These are phyloP conservation scores for Cryptotis parvus DNA, from an alignment of 2,113 vertebrate genomes.

Conservation along the genomic window DNA sequence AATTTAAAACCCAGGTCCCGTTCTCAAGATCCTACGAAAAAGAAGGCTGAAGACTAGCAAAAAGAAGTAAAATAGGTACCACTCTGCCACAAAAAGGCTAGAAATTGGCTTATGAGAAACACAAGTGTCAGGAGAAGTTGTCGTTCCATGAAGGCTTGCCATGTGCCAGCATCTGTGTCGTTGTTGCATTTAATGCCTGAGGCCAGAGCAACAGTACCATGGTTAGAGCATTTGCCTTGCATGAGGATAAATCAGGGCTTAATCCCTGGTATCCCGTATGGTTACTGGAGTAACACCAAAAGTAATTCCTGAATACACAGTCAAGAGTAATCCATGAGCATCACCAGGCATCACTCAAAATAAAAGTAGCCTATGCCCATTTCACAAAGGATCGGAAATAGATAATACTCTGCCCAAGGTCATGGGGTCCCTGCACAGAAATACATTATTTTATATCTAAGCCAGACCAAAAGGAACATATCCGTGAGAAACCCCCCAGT, in stretches of 20 bases:
- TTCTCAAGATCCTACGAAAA: neutral
- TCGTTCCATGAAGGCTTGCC: neutral
- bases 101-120: neutral
- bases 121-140: neutral
- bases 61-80: neutral
- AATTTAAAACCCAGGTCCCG: slow-evolving; percentile 28
- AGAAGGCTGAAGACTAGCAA: too few relatives aligned
- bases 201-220: too few relatives aligned
- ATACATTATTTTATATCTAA: neutral
- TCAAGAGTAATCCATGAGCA: too few relatives aligned
- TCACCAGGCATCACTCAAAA: too few relatives aligned
- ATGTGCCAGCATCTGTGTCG: neutral
- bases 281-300: too few relatives aligned
- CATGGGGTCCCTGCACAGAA: neutral
- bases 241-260: too few relatives aligned
- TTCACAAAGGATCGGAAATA: neutral
- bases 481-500: neutral
- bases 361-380: too few relatives aligned
- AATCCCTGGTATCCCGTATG: too few relatives aligned
- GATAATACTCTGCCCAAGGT: neutral
- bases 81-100: neutral
- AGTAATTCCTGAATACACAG: too few relatives aligned
- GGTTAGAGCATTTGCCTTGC: too few relatives aligned
- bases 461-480: neutral
- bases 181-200: too few relatives aligned